Percentiles rank a stretch among this genome's conserved stretches.
These are phyloP conservation scores for Rhopilema esculentum DNA, from an alignment of 30 jellyfish, hydroid and myxozoan species.

Conservation along the genomic window DNA sequence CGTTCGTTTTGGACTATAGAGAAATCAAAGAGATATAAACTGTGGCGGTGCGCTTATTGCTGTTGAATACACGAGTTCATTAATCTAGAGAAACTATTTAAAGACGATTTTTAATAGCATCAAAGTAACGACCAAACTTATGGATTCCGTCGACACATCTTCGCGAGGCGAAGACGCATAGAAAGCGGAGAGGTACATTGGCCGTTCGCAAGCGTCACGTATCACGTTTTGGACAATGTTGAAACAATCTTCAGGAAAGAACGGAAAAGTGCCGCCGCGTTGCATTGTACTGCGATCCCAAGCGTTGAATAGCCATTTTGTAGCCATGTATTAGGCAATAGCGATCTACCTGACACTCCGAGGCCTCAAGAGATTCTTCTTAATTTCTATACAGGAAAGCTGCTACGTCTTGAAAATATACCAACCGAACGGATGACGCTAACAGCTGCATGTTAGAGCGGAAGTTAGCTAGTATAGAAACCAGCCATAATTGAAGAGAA, in stretches of 20 bases:
- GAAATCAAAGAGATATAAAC: not conserved
- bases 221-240: not conserved
- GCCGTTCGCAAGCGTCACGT: not conserved
- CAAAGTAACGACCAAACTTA: not conserved
- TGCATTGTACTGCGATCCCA: not conserved
- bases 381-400: not conserved
- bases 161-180: not conserved
- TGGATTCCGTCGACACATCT: not conserved
- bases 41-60: conserved; percentile 20
- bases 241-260: conserved; percentile 40
- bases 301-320: conserved; percentile 3
- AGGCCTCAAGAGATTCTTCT: conserved; percentile 14
- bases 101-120: not conserved
- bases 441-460: conserved; percentile 41
- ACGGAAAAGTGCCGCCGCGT: not conserved
- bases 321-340: conserved; percentile 17
- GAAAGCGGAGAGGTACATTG: conserved; percentile 24
- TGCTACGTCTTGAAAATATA: conserved; percentile 34
- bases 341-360: conserved; percentile 20
- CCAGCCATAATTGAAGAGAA: not conserved
- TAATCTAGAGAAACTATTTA: not conserved
- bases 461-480: conserved; percentile 13
- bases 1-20: not conserved
- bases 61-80: not conserved
- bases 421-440: conserved; percentile 17